These are phyloP conservation scores for Branchinecta sandiegonensis DNA, from an alignment of 2,888 invertebrate genomes.

Conservation along the genomic window DNA sequence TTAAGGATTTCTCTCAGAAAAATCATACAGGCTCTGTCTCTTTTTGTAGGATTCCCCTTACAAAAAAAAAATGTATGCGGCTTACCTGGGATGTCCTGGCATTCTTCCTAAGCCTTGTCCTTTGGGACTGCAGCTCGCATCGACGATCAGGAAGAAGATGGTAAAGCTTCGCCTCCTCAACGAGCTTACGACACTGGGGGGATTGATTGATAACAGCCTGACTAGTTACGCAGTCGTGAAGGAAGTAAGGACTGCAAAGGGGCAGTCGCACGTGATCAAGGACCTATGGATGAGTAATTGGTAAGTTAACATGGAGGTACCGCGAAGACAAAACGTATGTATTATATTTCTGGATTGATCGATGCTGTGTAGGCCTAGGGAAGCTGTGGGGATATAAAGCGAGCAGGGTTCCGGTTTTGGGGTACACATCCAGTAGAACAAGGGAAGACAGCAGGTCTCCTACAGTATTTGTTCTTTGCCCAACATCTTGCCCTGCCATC, in stretches of 20 bases:
- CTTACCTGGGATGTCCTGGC: conserved; percentile 30
- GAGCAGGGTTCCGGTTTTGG: too few relatives aligned
- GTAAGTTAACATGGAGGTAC: too few relatives aligned
- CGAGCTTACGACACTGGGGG: conserved; percentile 34
- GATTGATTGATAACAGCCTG: conserved; percentile 33
- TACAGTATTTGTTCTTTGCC: too few relatives aligned
- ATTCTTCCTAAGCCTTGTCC: conserved; percentile 35
- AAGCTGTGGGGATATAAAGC: too few relatives aligned
- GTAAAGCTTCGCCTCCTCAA: conserved; percentile 38
- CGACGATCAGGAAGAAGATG: conserved; percentile 38
- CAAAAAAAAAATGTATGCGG: conserved; percentile 26
- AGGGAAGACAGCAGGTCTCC: too few relatives aligned
- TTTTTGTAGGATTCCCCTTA: neutral
- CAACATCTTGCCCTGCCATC: too few relatives aligned
- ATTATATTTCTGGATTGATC: too few relatives aligned
- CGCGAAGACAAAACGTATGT: too few relatives aligned
- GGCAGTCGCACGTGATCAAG: conserved; percentile 38
- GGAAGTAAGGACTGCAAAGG: conserved; percentile 38
- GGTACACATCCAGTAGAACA: too few relatives aligned
- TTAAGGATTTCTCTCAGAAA: too few relatives aligned
- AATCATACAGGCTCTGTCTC: too few relatives aligned
- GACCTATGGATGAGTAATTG: conserved; percentile 29
- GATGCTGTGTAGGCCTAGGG: too few relatives aligned
- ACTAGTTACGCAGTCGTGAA: conserved; percentile 37
- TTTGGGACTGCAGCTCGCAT: conserved; percentile 33